Base-by-base conservation (phyloP, 2,113 vertebrate genomes). In the Origma solitaria region DNA sequence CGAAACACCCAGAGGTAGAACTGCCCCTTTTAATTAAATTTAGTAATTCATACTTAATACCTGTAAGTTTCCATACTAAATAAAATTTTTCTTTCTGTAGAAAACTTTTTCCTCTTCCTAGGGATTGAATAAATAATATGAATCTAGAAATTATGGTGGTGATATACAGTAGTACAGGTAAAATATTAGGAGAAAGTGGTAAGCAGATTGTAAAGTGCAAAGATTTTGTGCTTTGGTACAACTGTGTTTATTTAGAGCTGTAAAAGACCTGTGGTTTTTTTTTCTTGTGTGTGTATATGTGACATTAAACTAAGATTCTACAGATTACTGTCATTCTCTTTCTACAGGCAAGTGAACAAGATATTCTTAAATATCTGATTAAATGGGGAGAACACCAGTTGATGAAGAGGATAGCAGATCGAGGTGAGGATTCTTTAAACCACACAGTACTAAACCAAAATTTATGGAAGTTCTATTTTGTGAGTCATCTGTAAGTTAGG, bases 351-450 rank as follows among this genome's bases (percentile, higher is more conserved):
- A 99, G 99, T 93, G 99, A 99, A 96, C 99, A 99, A 98, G 99
- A 99, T 98, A 98, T 99, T 96, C 98, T 99, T 92, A 99, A 99
- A 96, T 99, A 99, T 92, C 98, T 99, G 95, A 98, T 99, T 97
- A 99, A 99, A 96, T 99, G 99, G 99, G 99, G 99, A 90, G 99
- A 99, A 86, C 99, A 99, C 97, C 99, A 99, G 93, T 97, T 99
- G 96, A 99, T 99, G 98, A 99, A 99, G 97, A 99, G 99, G 98
- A 99, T 99, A 98, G 99, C 99, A 97, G 99, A 99, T 97, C 97
- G 99, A 98, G 99, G 99, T 99, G 98, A 99, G 97, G 50, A 77
- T 82, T 24, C 61, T 86, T 76, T 75, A 61, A 94, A 62, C 15
- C 4, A 35, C 2, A 2, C 16, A 30, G 23, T 28, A 79, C 23